A percentile compares a stretch with the other conserved stretches of the same genome.
Conservation (phyloP, 2,888 invertebrate species). For the Apamea epomidion region DNA sequence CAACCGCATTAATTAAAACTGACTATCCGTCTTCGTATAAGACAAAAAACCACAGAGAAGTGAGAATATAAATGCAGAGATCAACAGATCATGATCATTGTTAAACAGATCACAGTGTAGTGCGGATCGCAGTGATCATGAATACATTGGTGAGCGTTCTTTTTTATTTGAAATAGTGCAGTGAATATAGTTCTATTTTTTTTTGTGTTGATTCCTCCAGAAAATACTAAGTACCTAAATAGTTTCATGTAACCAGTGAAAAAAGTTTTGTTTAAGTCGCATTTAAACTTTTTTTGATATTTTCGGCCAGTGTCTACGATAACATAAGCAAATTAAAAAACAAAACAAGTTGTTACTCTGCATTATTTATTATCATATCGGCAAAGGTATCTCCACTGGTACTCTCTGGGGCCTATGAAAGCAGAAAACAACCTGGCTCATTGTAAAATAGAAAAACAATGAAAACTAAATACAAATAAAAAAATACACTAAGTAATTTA, state of each 20-base stretch:
- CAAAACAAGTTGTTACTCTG: neutral
- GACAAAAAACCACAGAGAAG: conserved; percentile 58
- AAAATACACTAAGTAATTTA: neutral
- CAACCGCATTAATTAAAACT: conserved; percentile 62
- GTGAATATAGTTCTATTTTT: conserved; percentile 25
- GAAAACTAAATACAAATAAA: neutral
- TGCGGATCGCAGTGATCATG: conserved; percentile 72
- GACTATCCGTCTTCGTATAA: conserved; percentile 57
- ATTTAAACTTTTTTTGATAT: neutral
- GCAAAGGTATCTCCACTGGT: neutral
- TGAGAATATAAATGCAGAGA: conserved; percentile 76
- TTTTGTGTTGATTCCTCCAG: neutral
- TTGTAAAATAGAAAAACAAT: neutral
- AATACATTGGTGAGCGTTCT: conserved; percentile 73
- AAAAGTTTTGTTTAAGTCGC: neutral
- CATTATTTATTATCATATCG: neutral
- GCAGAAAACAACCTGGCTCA: neutral
- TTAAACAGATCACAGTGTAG: conserved; percentile 63
- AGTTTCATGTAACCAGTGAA: conserved; percentile 12
- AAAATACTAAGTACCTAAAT: neutral
- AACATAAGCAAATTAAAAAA: neutral
- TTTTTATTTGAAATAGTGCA: conserved; percentile 43
- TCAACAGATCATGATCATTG: conserved; percentile 71
- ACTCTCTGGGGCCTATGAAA: neutral
- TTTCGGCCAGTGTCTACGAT: neutral